These are phyloP conservation scores for Bradypus variegatus DNA, from an alignment of 2,797 vertebrate species.

Conservation along the genomic window DNA sequence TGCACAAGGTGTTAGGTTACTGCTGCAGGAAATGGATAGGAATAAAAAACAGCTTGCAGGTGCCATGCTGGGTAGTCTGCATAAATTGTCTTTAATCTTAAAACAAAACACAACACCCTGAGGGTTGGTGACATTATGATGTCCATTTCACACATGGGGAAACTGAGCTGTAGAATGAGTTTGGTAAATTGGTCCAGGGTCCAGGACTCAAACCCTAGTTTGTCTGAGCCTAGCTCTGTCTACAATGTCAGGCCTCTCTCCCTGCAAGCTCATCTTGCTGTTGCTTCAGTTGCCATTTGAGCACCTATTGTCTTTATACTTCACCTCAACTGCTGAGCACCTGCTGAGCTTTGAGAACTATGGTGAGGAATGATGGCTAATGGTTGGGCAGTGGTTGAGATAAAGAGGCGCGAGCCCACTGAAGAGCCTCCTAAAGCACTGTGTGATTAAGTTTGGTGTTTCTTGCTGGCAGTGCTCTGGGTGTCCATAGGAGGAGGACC, in stretches of 20 bases:
- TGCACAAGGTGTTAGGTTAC: background rate
- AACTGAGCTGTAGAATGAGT: background rate
- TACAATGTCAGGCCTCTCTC: background rate
- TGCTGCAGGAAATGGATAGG: background rate
- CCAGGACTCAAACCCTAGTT: background rate
- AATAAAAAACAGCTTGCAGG: background rate
- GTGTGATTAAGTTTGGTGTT: no score
- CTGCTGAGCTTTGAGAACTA: background rate
- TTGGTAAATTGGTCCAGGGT: background rate
- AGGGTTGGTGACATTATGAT: background rate
- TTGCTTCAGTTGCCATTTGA: background rate
- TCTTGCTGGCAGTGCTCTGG: background rate
- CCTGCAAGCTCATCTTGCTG: background rate
- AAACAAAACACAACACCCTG: background rate
- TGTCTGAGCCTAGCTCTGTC: background rate
- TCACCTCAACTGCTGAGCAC: background rate
- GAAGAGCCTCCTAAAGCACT: background rate
- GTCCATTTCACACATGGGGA: background rate
- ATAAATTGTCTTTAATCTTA: background rate
- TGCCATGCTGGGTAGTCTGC: background rate
- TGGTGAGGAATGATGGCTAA: background rate
- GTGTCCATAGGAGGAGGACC: rapidly evolving
- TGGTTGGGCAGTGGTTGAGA: background rate
- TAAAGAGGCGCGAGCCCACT: background rate
- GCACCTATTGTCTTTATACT: background rate